Evolutionary conservation across 2,888 invertebrate genomes (phyloP).

Genomic region (Lysandra coridon): DNA sequence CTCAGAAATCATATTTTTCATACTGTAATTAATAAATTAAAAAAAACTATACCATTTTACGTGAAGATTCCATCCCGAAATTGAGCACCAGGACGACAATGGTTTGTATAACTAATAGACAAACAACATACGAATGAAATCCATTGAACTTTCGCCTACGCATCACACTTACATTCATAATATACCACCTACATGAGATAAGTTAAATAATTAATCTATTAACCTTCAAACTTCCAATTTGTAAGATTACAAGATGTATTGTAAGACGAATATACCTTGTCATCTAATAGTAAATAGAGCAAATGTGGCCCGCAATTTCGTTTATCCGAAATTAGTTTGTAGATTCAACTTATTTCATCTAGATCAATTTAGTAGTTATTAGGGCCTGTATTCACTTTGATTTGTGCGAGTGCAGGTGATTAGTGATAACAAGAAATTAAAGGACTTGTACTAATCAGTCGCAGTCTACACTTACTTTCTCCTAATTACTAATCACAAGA

Average conservation of each 20-base stretch:
- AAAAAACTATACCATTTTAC: neutral
- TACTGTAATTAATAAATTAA: neutral
- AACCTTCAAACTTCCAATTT: neutral
- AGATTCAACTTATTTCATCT: too few relatives aligned
- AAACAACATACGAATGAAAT: neutral
- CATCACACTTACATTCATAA: neutral
- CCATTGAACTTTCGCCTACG: neutral
- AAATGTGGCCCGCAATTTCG: too few relatives aligned
- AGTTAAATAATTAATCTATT: neutral
- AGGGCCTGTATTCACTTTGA: too few relatives aligned
- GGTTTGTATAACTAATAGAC: neutral
- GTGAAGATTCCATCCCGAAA: neutral
- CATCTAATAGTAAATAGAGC: too few relatives aligned
- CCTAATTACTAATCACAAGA: too few relatives aligned
- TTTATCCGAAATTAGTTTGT: too few relatives aligned
- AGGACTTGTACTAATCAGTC: too few relatives aligned
- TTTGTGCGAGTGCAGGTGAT: too few relatives aligned
- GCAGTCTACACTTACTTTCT: too few relatives aligned
- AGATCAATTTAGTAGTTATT: too few relatives aligned
- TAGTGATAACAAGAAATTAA: too few relatives aligned
- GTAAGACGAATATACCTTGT: too few relatives aligned
- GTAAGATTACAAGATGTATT: neutral
- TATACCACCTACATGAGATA: neutral
- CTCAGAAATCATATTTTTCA: neutral
- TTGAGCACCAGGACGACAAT: neutral